Conservation (phyloP, 30 jellyfish, hydroid and myxozoan genomes). For the Haliclystus octoradiatus region DNA sequence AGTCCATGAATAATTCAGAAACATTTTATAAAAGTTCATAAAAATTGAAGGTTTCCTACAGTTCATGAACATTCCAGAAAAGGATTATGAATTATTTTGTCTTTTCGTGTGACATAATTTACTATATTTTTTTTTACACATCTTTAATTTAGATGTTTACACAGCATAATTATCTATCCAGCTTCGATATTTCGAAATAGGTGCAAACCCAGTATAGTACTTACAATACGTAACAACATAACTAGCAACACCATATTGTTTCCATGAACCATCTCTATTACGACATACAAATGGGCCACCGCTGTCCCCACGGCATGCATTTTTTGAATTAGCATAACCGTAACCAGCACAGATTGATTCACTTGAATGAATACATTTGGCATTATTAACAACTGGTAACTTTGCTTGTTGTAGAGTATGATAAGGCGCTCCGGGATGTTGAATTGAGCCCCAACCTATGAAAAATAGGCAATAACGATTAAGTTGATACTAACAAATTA, state of each 20-base stretch:
- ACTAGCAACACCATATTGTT: conserved; percentile 12
- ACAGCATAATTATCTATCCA: too few species aligned
- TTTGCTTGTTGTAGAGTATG: conserved; percentile 67
- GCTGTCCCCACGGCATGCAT: conserved; percentile 29
- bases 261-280: conserved; percentile 13
- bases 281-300: conserved; percentile 39
- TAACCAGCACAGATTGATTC: conserved; percentile 59
- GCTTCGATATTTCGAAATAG: conserved; percentile 7
- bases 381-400: conserved; percentile 53
- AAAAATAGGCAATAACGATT: too few species aligned
- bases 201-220: too few species aligned
- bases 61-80: too few species aligned
- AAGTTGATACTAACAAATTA: too few species aligned
- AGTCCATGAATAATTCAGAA: too few species aligned
- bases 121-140: too few species aligned
- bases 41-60: too few species aligned
- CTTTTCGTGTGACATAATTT: too few species aligned
- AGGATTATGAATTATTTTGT: too few species aligned
- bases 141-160: too few species aligned
- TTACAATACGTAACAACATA: conserved; percentile 5
- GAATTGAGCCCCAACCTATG: conserved; percentile 86
- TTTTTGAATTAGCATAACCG: conserved; percentile 25
- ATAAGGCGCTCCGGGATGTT: conserved; percentile 63
- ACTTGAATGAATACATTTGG: conserved; percentile 23
- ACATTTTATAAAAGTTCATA: too few species aligned